A percentile compares a stretch with the other conserved stretches of the same genome.
Conservation (phyloP, 2,113 vertebrate genomes). For the Dascyllus trimaculatus region DNA sequence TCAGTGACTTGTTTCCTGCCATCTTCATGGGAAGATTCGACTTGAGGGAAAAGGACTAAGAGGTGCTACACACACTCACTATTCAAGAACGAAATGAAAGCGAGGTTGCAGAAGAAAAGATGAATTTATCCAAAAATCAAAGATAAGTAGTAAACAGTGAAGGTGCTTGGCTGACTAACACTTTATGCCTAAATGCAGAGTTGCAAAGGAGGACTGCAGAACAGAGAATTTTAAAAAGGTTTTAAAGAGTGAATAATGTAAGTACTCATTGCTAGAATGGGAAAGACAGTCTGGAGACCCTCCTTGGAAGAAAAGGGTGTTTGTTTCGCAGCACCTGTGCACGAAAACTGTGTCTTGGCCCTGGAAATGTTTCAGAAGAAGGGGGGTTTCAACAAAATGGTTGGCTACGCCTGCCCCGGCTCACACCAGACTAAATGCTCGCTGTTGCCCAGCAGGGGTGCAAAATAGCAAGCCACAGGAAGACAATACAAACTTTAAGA, state of each 20-base stretch:
- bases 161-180: constrained; percentile 16
- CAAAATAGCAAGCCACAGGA: not conserved
- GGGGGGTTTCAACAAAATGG: constrained; percentile 11
- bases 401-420: constrained; percentile 10
- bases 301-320: constrained; percentile 10
- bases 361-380: constrained; percentile 6
- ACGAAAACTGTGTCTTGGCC: constrained; percentile 12
- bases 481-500: constrained; percentile 7
- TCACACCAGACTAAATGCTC: constrained; percentile 2
- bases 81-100: not conserved
- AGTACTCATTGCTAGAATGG: constrained; percentile 22
- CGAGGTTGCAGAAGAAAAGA: not conserved
- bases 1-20: not conserved
- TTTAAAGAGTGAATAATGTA: constrained; percentile 39
- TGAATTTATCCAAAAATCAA: not conserved
- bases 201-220: constrained; percentile 5
- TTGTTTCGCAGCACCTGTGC: constrained; percentile 23
- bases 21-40: not conserved
- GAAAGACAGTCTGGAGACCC: constrained; percentile 22
- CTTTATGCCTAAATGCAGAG: constrained; percentile 9
- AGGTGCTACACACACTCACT: not conserved
- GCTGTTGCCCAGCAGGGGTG: not conserved
- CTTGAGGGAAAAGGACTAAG: not conserved
- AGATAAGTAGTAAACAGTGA: not conserved
- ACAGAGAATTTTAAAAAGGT: constrained; percentile 23